Base-by-base conservation (phyloP, 2,888 invertebrate genomes). In the Gymnoscelis rufifasciata region DNA sequence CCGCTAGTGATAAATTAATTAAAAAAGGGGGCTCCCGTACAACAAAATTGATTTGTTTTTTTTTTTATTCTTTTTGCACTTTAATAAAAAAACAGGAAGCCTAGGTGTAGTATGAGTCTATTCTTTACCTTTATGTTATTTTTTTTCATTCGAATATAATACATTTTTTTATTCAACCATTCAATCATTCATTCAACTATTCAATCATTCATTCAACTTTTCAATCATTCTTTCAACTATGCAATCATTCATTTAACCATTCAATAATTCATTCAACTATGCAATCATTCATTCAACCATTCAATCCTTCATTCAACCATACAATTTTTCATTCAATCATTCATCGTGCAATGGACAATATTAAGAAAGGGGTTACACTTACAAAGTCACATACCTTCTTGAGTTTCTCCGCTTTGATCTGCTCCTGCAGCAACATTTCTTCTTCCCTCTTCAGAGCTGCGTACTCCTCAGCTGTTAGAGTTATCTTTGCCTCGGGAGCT, bases 321-420 rank as follows among this genome's bases (percentile, higher is more conserved):
- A n/a, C 31, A 33, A 1, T 13, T 13, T 8, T 8, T 13, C 30
- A 13, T 30, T 30, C 30, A 8, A 8, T 30, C 13, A 4, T 30
- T 30, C 30, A 30, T 8, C 13, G n/a, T 1, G 7, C 11, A 29
- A 7, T 4, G 30, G 13, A 13, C 12, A 13, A 14, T 15, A 15
- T n/a, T n/a, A 13, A 33, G 6, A 33, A 33, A 33, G 33, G 30
- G 27, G 27, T 28, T 27, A 35, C n/a, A 50, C 50, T 50, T 45
- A 46, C 26, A 27, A 52, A 33, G 38, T 10, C 35, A 50, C 68
- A 36, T 56, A 87, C 84, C 78, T 83, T 83, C 47, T 76, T 80
- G 51, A 81, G 73, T 27, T 83, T 78, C 36, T 81, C 80, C 14
- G 67, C 64, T 41, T 62, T 75, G 10, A 65, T 68, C 47, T 80